A percentile compares a stretch with the other conserved stretches of the same genome.
phyloP scores from a whole-genome alignment of 2,888 invertebrate genomes.

The Netelia melanura region DNA sequence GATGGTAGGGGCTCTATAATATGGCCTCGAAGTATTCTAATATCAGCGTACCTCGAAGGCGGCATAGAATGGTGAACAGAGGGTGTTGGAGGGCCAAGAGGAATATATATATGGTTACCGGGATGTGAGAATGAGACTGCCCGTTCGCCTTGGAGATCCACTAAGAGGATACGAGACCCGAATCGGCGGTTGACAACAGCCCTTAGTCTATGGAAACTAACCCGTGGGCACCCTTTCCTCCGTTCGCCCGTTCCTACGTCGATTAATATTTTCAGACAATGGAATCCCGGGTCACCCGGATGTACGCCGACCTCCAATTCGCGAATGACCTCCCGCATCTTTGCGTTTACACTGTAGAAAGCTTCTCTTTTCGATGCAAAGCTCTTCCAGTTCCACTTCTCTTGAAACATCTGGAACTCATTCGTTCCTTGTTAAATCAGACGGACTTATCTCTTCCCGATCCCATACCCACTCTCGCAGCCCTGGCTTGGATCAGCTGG shows the following conservation, averaged over 20 bases:
- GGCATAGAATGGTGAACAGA: slow-evolving; percentile 28
- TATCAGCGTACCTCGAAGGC: slow-evolving; percentile 56
- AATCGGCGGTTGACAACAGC: not conserved
- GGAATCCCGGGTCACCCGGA: slow-evolving; percentile 65
- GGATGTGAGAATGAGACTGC: slow-evolving; percentile 33
- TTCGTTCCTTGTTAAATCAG: no score
- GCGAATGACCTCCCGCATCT: not conserved
- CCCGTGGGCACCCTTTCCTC: slow-evolving; percentile 45
- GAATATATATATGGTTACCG: slow-evolving; percentile 42
- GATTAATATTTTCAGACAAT: slow-evolving; percentile 82
- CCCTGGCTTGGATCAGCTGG: no score
- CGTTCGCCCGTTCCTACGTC: slow-evolving; percentile 40
- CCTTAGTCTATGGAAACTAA: slow-evolving; percentile 69
- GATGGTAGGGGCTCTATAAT: slow-evolving; percentile 36
- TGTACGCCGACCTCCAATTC: not conserved
- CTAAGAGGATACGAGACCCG: slow-evolving; percentile 26
- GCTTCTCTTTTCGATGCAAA: no score
- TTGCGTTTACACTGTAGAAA: no score
- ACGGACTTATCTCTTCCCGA: no score
- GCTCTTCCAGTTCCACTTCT: no score
- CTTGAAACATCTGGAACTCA: no score
- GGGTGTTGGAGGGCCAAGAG: slow-evolving; percentile 40
- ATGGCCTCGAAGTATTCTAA: slow-evolving; percentile 65
- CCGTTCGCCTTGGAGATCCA: slow-evolving; percentile 43
- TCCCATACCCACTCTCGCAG: no score